Conservation (phyloP, 2,888 invertebrate species). For the Drosophila imparisetae region DNA sequence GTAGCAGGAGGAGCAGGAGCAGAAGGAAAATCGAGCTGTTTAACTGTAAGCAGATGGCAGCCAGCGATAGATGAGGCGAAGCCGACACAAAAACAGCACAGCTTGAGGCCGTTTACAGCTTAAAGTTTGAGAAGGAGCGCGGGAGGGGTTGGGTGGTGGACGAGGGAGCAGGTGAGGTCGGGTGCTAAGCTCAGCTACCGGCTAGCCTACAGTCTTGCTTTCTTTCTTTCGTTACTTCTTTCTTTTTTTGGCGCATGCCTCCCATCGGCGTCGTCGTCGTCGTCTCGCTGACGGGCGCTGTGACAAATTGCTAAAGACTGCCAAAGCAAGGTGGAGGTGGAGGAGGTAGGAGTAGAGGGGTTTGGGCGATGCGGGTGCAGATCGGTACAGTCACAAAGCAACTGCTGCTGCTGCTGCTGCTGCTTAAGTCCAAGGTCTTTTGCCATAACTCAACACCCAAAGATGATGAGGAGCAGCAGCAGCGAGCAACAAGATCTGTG, state of each 20-base stretch:
- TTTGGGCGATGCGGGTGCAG: conserved; percentile 46
- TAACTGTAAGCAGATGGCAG: conserved; percentile 78
- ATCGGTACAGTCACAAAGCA: conserved; percentile 47
- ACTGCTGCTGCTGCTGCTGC: conserved; percentile 33
- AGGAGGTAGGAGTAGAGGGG: background rate
- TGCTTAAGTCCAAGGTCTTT: conserved; percentile 68
- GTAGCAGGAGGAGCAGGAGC: conserved; percentile 20
- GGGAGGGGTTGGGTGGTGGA: background rate
- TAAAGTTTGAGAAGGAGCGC: background rate
- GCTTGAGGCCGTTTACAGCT: background rate
- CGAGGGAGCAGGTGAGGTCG: background rate
- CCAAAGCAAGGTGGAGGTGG: background rate
- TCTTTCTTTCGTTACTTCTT: background rate
- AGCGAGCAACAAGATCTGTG: background rate
- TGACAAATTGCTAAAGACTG: conserved; percentile 69
- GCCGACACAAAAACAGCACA: conserved; percentile 19
- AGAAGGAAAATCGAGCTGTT: conserved; percentile 40
- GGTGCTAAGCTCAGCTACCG: conserved; percentile 18
- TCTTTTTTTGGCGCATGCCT: conserved; percentile 62
- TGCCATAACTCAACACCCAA: conserved; percentile 65
- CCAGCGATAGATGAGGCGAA: conserved; percentile 65
- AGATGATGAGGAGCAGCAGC: conserved; percentile 58
- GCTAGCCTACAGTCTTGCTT: conserved; percentile 24
- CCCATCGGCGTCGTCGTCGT: conserved; percentile 48
- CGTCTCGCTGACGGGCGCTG: conserved; percentile 62